Base-by-base conservation (phyloP, 1,140 invertebrate genomes). In the Tribolium madens region DNA sequence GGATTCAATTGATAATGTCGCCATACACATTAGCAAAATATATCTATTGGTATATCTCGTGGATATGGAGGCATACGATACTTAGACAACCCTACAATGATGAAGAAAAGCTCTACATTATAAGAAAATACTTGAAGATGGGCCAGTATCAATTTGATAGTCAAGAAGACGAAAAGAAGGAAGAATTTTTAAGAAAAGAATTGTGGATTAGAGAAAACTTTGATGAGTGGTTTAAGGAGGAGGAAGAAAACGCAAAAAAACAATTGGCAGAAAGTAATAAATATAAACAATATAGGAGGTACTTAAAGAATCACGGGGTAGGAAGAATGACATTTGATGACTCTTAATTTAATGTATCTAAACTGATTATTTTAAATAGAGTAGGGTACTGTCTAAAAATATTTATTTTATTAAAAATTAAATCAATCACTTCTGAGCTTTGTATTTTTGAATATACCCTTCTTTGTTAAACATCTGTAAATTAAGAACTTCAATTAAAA, bases 181-280 rank as follows among this genome's bases (percentile, higher is more conserved):
- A 93, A 80, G 91, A 95, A 60, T 95, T 91, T 87, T 84, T 97
- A 57, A 86, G 91, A 50, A 84, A 90, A 81, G 91, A 96, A 83
- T 85, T 97, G 21, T 97, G 96, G 96, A 91, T 92, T 42, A 91
- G 91, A 83, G 91, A 93, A 18, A 94, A 95, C 33, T 97, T 94
- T 87, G 79, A 87, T 53, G 88, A 84, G 72, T 97, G 95, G 95
- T 95, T 96, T 85, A 86, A 90, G 77, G 88, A 91, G 76, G 92
- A 95, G 86, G 95, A 97, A 80, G 94, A 95, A 79, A 93, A 95
- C 84, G 89, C 91, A 79, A 95, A 95, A 83, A 92, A 91, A 78
- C 91, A 94, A 84, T 84, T 95, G 81, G 93, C 93, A 6, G 92
- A 94, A 84, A 94, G 90, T 87, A 91, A 92, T 48, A 89, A 91